Percentiles rank a stretch among this genome's conserved stretches.
phyloP scores from a whole-genome alignment of 2,113 vertebrate genomes.

The Centrocercus urophasianus region DNA sequence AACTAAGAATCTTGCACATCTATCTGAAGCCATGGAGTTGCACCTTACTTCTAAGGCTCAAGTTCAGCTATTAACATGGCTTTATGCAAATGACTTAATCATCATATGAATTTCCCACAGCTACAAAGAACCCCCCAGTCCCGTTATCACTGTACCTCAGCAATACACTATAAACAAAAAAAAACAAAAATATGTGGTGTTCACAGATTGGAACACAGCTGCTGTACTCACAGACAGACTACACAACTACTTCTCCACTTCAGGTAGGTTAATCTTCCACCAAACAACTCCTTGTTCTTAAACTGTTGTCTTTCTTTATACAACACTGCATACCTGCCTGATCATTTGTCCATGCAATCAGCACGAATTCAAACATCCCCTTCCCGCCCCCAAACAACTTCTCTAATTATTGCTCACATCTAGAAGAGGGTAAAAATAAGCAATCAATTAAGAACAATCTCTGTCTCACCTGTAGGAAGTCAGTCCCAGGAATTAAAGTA shows the following conservation, averaged over 20 bases:
- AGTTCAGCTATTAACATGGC: neutral
- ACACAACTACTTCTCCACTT: neutral
- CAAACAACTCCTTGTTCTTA: neutral
- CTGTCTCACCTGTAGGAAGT: slow-evolving; percentile 30
- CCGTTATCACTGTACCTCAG: neutral
- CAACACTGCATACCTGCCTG: neutral
- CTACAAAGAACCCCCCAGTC: neutral
- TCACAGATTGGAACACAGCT: neutral
- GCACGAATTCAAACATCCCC: neutral
- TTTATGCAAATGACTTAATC: neutral
- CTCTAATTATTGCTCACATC: neutral
- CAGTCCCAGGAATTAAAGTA: slow-evolving; percentile 16
- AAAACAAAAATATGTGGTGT: neutral
- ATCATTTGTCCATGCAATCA: fast-evolving
- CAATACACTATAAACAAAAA: neutral
- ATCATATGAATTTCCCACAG: neutral
- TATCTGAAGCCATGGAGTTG: neutral
- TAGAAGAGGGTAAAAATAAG: neutral
- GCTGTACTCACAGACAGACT: neutral
- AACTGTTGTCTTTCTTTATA: neutral
- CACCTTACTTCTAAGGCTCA: neutral
- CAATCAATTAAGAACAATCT: neutral
- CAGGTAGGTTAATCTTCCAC: neutral
- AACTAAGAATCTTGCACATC: neutral
- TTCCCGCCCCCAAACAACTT: neutral